Evolutionary conservation across 2,888 invertebrate species (phyloP).

Genomic region (Meteorus cinctellus): DNA sequence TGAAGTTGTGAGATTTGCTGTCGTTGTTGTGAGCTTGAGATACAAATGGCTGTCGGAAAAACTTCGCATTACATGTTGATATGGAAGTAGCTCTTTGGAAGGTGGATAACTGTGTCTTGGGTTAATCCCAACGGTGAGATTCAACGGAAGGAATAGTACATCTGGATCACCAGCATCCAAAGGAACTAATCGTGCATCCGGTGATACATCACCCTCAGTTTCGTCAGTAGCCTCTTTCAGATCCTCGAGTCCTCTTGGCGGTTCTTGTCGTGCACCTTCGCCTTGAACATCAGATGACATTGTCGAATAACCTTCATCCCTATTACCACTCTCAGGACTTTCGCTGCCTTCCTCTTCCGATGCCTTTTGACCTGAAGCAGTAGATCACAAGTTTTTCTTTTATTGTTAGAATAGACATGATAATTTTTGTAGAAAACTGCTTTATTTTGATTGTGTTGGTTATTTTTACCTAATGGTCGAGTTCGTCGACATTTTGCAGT

Average conservation of each 20-base stretch:
- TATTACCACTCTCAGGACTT: constrained; percentile 84
- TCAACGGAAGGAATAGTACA: constrained; percentile 81
- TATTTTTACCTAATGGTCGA: constrained; percentile 72
- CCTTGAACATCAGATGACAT: constrained; percentile 89
- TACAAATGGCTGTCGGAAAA: constrained; percentile 85
- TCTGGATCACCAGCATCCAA: constrained; percentile 79
- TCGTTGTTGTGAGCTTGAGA: constrained; percentile 79
- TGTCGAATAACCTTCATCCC: constrained; percentile 88
- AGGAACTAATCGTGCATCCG: constrained; percentile 75
- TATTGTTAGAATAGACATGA: not conserved
- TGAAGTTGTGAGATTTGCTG: constrained; percentile 61
- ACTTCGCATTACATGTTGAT: constrained; percentile 84
- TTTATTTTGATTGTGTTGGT: not conserved
- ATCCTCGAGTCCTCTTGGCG: constrained; percentile 80
- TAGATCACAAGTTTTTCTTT: not conserved
- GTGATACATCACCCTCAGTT: constrained; percentile 77
- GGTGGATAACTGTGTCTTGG: constrained; percentile 85
- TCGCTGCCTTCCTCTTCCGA: constrained; percentile 82
- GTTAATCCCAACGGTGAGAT: constrained; percentile 77
- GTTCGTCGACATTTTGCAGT: constrained; percentile 73
- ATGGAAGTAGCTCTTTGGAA: constrained; percentile 80
- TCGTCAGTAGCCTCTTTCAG: constrained; percentile 84
- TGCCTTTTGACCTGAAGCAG: constrained; percentile 74
- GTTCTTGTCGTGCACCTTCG: constrained; percentile 78
- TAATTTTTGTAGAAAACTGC: not conserved